These are phyloP conservation scores for Lumbricus terrestris DNA, from an alignment of 2,888 invertebrate species.

Conservation along the genomic window DNA sequence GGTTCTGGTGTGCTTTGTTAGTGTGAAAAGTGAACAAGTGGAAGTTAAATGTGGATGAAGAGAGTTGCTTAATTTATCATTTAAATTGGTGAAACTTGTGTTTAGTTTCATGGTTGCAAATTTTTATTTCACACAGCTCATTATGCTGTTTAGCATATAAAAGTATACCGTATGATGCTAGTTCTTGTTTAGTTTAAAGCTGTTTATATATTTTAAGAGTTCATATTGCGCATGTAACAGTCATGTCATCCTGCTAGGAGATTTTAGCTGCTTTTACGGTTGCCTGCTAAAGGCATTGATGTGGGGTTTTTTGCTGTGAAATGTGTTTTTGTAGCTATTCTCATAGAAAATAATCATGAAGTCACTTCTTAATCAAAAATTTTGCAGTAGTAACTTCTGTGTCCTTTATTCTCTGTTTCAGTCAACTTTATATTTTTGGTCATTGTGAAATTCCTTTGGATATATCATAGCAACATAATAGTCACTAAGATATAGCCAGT, in stretches of 20 bases:
- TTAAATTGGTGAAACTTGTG: neutral
- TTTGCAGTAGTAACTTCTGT: neutral
- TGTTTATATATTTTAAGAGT: neutral
- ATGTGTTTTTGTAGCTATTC: neutral
- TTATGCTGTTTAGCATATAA: neutral
- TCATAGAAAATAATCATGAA: neutral
- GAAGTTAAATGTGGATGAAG: too few relatives aligned
- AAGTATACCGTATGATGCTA: neutral
- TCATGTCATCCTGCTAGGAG: neutral
- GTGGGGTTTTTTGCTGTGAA: neutral
- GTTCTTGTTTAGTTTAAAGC: neutral
- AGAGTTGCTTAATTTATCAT: too few relatives aligned
- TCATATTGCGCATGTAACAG: neutral
- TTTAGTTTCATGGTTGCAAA: neutral
- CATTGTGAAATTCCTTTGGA: too few relatives aligned
- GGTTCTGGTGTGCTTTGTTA: neutral
- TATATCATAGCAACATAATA: neutral
- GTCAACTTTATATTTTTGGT: neutral
- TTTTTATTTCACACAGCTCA: neutral
- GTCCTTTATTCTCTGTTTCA: neutral
- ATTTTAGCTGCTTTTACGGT: neutral
- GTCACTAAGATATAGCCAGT: neutral
- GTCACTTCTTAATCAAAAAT: neutral
- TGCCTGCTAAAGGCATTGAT: neutral
- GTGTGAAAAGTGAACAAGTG: too few relatives aligned